Evolutionary conservation across 2,113 vertebrate species (phyloP).

Genomic region (Microcebus jonahi): DNA sequence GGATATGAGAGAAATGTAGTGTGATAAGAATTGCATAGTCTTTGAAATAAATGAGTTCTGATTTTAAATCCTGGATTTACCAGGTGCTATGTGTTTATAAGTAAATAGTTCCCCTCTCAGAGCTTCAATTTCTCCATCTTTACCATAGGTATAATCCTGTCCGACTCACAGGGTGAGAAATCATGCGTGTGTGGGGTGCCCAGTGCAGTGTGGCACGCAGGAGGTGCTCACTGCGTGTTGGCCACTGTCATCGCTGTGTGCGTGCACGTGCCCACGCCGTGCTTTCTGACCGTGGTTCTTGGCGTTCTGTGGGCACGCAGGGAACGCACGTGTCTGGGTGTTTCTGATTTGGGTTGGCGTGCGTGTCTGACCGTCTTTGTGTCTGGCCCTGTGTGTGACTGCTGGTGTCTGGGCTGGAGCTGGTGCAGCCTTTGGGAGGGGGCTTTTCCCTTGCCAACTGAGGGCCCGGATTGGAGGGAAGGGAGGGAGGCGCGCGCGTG

Average conservation of each 20-base stretch:
- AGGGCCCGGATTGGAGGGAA: background rate
- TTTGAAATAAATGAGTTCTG: slow-evolving; percentile 21
- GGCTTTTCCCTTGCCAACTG: background rate
- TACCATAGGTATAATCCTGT: background rate
- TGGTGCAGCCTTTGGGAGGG: background rate
- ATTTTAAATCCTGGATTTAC: background rate
- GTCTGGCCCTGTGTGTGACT: background rate
- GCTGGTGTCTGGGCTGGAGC: background rate
- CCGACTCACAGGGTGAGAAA: background rate
- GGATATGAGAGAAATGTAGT: background rate
- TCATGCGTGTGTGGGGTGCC: fast-evolving
- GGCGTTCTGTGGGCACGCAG: background rate
- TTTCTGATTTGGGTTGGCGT: background rate
- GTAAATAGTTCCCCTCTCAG: background rate
- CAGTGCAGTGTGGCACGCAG: background rate
- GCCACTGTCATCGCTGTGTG: background rate
- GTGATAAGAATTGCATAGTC: background rate
- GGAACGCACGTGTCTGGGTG: background rate
- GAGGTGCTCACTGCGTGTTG: background rate
- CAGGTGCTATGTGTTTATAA: background rate
- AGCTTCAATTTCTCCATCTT: background rate
- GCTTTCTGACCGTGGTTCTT: background rate
- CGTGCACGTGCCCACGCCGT: fast-evolving
- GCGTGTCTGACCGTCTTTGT: background rate
- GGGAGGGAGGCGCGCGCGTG: background rate